Percentiles rank a stretch among this genome's conserved stretches.
phyloP scores from a whole-genome alignment of 2,888 invertebrate species.

The Anodontia alba region DNA sequence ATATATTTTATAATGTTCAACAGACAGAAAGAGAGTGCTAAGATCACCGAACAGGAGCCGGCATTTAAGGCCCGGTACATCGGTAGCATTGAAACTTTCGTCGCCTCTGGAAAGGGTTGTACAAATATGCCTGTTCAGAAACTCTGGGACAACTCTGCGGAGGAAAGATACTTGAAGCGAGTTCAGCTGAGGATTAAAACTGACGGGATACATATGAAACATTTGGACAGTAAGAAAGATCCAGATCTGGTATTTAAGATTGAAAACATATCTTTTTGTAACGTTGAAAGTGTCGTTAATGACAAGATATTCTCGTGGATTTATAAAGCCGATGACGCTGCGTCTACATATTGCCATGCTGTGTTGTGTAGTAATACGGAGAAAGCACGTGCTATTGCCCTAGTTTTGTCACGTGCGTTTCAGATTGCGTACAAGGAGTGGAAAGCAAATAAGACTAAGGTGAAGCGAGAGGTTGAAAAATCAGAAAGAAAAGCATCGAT shows the following conservation, averaged over 20 bases:
- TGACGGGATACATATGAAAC: conserved; percentile 67
- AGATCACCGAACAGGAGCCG: conserved; percentile 78
- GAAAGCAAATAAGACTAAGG: conserved; percentile 66
- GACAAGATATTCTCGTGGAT: conserved; percentile 80
- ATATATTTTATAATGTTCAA: conserved; percentile 69
- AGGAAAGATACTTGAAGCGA: conserved; percentile 68
- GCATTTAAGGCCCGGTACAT: conserved; percentile 77
- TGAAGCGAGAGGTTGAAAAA: conserved; percentile 42
- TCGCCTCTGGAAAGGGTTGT: conserved; percentile 76
- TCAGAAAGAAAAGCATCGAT: conserved; percentile 42
- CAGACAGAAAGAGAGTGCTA: conserved; percentile 71
- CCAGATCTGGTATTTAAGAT: conserved; percentile 66
- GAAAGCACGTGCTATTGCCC: conserved; percentile 75
- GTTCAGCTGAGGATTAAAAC: conserved; percentile 68
- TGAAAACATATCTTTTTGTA: conserved; percentile 79
- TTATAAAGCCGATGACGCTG: conserved; percentile 54
- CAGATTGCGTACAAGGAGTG: conserved; percentile 81
- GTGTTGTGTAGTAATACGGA: conserved; percentile 75
- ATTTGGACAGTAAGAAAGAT: conserved; percentile 67
- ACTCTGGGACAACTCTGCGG: conserved; percentile 79
- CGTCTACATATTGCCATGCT: conserved; percentile 71
- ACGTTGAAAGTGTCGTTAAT: conserved; percentile 73
- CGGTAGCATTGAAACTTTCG: conserved; percentile 75
- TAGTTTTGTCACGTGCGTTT: conserved; percentile 77
- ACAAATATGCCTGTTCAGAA: conserved; percentile 72